phyloP scores from a whole-genome alignment of 2,113 vertebrate species.

The Donacobius atricapilla region DNA sequence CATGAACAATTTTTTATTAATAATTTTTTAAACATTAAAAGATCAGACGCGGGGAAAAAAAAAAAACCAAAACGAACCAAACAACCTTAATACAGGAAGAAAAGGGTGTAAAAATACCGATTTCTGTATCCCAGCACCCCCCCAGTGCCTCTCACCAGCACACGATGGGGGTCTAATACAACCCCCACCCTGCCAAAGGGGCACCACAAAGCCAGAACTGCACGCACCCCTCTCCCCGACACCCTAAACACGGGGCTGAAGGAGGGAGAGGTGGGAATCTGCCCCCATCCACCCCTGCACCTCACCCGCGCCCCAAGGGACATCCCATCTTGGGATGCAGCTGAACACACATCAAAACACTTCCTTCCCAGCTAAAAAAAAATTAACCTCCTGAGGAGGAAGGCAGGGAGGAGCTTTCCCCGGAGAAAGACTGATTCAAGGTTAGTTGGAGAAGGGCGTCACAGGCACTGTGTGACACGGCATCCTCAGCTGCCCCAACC shows the following conservation, averaged over 20 bases:
- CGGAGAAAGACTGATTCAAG: background rate
- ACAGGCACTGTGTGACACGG: background rate
- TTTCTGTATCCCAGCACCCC: background rate
- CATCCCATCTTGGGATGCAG: rapidly evolving
- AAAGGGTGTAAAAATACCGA: background rate
- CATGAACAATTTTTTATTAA: background rate
- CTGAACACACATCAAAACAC: background rate
- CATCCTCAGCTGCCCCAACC: background rate
- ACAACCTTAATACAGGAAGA: background rate
- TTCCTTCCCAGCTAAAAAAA: background rate
- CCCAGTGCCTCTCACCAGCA: background rate
- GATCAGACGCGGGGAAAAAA: background rate
- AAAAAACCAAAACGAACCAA: background rate
- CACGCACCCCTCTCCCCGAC: background rate
- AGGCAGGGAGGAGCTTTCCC: background rate
- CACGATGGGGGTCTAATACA: background rate
- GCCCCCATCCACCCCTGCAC: background rate
- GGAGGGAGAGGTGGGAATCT: background rate
- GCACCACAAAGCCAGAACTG: background rate
- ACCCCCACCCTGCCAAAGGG: background rate
- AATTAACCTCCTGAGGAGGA: background rate
- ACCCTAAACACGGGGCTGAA: background rate
- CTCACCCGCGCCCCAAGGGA: rapidly evolving
- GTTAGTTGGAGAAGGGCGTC: background rate
- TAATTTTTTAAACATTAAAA: background rate